Evolutionary conservation across 2,797 vertebrate species (phyloP), one percentile per base, ranked within the genome.

Genomic region (Premnoplex brunnescens): DNA sequence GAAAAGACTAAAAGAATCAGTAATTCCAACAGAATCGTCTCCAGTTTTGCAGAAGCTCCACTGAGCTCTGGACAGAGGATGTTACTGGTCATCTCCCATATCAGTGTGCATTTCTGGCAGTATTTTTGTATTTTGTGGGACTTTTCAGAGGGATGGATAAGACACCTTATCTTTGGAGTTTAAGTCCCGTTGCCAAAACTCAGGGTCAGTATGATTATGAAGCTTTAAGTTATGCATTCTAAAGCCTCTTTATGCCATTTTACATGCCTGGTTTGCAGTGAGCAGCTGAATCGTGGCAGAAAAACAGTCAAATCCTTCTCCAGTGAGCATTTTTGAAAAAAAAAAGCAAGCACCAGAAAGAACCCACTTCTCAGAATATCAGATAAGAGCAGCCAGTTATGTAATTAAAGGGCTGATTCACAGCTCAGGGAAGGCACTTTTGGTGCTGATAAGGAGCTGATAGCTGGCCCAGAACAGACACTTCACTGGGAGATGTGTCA

Each of bases 1-100:
- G 36, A 37, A 41, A 37, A 41, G 59, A 14, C 37, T 41, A 20
- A 30, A 62, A 41, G n/a, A 41, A 4, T 22, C 10, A 3, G 27
- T 15, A 4, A 64, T 51, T 49, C 10, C 39, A 58, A 14, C 5
- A 22, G 1, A 12, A 74, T 12, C 2, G 1, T 0, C 0, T 17
- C 22, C 52, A 7, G 26, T 19, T 67, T 59, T 77, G 56, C 37
- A 37, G 36, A 72, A 37, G 4, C 44, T 68, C 43, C 3, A 0
- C 18, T 19, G 36, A 3, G 41, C 32, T 5, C 54, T 68, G 59
- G 36, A 6, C 30, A 34, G n/a, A 19, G 14, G 32, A 3, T 23
- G 36, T 13, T 16, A 3, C 74, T 37, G 55, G 8, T n/a, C 30
- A 28, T 8, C 10, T 2, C 5, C 11, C 9, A 2, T 0, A 3